Conservation (phyloP, 2,888 invertebrate species). For the Neuroscelio doddi region DNA sequence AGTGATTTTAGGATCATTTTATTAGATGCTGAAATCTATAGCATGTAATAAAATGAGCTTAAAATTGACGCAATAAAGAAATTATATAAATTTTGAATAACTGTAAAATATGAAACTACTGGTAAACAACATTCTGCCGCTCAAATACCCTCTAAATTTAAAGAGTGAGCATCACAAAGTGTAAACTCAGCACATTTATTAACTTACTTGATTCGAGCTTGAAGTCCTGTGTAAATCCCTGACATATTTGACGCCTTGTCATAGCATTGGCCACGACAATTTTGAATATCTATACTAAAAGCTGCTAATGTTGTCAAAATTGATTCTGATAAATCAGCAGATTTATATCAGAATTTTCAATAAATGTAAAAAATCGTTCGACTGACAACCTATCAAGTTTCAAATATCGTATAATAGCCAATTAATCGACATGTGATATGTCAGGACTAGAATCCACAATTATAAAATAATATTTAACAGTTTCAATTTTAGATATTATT, state of each 20-base stretch:
- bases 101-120: too few relatives aligned
- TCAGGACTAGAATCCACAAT: slow-evolving; percentile 53
- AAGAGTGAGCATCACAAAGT: too few relatives aligned
- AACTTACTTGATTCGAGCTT: slow-evolving; percentile 48
- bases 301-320: too few relatives aligned
- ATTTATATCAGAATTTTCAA: slow-evolving; percentile 39
- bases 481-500: slow-evolving; percentile 27
- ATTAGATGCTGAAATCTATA: too few relatives aligned
- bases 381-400: slow-evolving; percentile 49
- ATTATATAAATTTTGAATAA: too few relatives aligned
- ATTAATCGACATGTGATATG: slow-evolving; percentile 51
- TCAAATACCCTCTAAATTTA: too few relatives aligned
- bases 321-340: too few relatives aligned
- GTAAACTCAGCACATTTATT: too few relatives aligned
- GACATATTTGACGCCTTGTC: slow-evolving; percentile 52
- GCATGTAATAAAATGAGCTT: too few relatives aligned
- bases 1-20: too few relatives aligned
- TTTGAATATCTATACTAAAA: slow-evolving; percentile 47
- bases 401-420: slow-evolving; percentile 45
- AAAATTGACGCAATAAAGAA: too few relatives aligned
- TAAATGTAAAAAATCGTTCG: slow-evolving; percentile 52
- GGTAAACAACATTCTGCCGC: too few relatives aligned
- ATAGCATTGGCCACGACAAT: slow-evolving; percentile 52
- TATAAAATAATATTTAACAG: slow-evolving; percentile 50
- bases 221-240: slow-evolving; percentile 51